Evolutionary conservation across 2,888 invertebrate species (phyloP), one percentile per base, ranked within the genome.

Genomic region (Athetis lepigone): DNA sequence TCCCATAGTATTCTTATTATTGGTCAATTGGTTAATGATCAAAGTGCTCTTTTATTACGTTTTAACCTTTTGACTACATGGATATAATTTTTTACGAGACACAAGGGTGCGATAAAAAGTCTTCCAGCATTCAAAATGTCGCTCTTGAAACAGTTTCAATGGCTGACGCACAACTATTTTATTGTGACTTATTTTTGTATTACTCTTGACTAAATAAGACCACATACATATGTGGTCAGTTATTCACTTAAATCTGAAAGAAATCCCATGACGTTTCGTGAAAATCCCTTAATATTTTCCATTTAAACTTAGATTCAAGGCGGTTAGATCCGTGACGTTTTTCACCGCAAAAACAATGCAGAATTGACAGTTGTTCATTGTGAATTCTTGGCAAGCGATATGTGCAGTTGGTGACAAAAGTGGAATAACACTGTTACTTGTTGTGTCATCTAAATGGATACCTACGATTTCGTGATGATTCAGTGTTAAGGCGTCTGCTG

Each of bases 351-450:
- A 36, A 29, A 56, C 54, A 55, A 51, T 59, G 11, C 13, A 0
- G 3, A 5, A 6, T 11, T 36, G 13, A 27, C 27, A 37, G 11
- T 9, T 13, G 16, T 46, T 39, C 21, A 46, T 61, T 56, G 18
- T 37, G 2, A 37, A 62, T 71, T 62, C 74, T 56, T 56, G 47
- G 47, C 61, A 62, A 55, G 36, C 4, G 8, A 29, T 9, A 19
- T 1, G 18, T n/a, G n/a, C n/a, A n/a, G n/a, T n/a, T n/a, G n/a
- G n/a, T n/a, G n/a, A n/a, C n/a, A n/a, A n/a, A n/a, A n/a, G n/a
- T n/a, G n/a, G n/a, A n/a, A n/a, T n/a, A n/a, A n/a, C n/a, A n/a
- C n/a, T n/a, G n/a, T n/a, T n/a, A n/a, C n/a, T n/a, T n/a, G n/a
- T n/a, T n/a, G n/a, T n/a, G n/a, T n/a, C n/a, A n/a, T n/a, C n/a